phyloP scores from a whole-genome alignment of 2,797 vertebrate species.

The Pangasius mekongensis region DNA sequence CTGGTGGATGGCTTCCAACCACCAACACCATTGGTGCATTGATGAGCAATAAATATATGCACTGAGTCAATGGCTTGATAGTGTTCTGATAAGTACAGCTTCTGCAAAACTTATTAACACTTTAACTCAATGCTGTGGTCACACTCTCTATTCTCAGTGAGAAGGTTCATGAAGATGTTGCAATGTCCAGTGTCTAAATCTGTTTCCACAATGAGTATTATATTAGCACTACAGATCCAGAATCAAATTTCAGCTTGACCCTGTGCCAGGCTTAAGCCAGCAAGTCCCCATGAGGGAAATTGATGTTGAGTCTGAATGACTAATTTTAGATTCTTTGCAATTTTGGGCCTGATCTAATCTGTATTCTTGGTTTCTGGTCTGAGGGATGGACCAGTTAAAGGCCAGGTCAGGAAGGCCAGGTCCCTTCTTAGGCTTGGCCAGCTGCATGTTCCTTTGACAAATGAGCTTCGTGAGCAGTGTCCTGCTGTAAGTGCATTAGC shows the following conservation, averaged over 20 bases:
- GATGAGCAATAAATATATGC: constrained; percentile 56
- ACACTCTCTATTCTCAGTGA: not conserved
- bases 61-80: constrained; percentile 1
- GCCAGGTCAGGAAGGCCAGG: constrained; percentile 55
- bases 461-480: constrained; percentile 65
- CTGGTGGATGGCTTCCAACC: constrained; percentile 72
- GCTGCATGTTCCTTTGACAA: constrained; percentile 66
- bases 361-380: constrained; percentile 53
- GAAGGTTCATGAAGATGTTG: not conserved
- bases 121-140: constrained; percentile 7
- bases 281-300: constrained; percentile 28
- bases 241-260: constrained; percentile 20
- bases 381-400: constrained; percentile 51
- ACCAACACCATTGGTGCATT: constrained; percentile 62
- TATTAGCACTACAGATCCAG: constrained; percentile 15
- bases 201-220: not conserved
- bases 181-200: not conserved
- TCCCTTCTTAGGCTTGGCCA: constrained; percentile 56
- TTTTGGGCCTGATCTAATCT: constrained; percentile 51
- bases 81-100: constrained; percentile 18
- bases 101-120: constrained; percentile 1
- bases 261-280: constrained; percentile 14
- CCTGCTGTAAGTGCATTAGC: constrained; percentile 68
- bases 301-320: constrained; percentile 27
- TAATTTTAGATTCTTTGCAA: constrained; percentile 41